Evolutionary conservation across 2,113 vertebrate species (phyloP).

Genomic region (Salvelinus fontinalis): DNA sequence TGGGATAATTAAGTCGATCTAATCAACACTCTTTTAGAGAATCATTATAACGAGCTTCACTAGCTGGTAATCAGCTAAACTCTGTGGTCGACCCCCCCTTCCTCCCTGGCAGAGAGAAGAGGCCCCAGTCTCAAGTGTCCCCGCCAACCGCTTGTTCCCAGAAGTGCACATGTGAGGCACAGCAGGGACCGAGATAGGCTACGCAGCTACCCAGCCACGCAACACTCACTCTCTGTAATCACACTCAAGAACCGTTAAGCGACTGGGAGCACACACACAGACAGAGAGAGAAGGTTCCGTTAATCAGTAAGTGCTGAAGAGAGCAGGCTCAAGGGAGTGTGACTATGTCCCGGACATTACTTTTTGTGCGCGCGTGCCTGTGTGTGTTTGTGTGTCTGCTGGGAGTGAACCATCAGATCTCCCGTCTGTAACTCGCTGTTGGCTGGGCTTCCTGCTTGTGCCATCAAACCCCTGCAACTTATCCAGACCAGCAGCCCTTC

Average conservation of each 20-base stretch:
- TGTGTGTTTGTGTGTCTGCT: background rate
- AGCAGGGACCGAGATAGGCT: background rate
- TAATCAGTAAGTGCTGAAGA: too few relatives aligned
- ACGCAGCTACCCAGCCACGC: background rate
- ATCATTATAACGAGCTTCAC: too few relatives aligned
- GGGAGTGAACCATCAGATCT: background rate
- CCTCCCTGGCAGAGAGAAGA: background rate
- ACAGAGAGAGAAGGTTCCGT: background rate
- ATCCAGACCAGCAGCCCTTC: too few relatives aligned
- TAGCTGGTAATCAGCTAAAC: too few relatives aligned
- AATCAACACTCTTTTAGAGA: too few relatives aligned
- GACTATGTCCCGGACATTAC: background rate
- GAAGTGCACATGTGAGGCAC: background rate
- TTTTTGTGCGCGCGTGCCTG: background rate
- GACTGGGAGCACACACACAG: background rate
- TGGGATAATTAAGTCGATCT: too few relatives aligned
- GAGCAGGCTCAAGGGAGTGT: background rate
- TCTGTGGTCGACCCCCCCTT: too few relatives aligned
- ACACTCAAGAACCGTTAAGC: too few relatives aligned
- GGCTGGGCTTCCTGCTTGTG: too few relatives aligned
- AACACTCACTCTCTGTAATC: background rate
- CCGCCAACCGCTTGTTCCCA: slow-evolving; percentile 16
- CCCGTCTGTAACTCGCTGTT: too few relatives aligned
- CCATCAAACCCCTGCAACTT: too few relatives aligned
- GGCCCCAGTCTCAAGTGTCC: background rate